These are phyloP conservation scores for Atherinosoma microstoma DNA, from an alignment of 2,797 vertebrate species.

Conservation along the genomic window DNA sequence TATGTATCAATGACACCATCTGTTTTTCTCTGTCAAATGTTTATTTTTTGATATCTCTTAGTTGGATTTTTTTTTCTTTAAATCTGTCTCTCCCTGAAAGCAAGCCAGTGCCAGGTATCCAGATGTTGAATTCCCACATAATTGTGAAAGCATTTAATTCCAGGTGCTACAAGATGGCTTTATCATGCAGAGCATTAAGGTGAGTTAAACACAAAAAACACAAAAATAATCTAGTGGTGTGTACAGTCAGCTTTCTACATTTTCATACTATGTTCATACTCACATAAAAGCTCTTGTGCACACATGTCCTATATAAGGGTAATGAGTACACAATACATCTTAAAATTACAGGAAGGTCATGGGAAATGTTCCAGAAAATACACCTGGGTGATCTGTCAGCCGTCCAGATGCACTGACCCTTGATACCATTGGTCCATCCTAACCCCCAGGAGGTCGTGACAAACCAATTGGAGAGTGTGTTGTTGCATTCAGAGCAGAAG, in stretches of 20 bases:
- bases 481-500: constrained; percentile 30
- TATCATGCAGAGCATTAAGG: not conserved
- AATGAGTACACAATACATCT: not conserved
- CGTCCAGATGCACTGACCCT: constrained; percentile 4
- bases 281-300: constrained; percentile 5
- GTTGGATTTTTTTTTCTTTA: constrained; percentile 35
- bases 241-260: not conserved
- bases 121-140: constrained; percentile 68
- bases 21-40: constrained; percentile 44
- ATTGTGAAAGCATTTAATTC: constrained; percentile 60
- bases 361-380: constrained; percentile 68
- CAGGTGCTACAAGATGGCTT: constrained; percentile 30
- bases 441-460: not conserved
- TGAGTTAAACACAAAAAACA: not conserved
- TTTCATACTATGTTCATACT: not conserved
- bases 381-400: constrained; percentile 62
- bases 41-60: constrained; percentile 49
- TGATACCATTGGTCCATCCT: constrained; percentile 51
- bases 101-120: constrained; percentile 44
- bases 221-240: not conserved
- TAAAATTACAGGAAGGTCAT: constrained; percentile 46
- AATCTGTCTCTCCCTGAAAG: constrained; percentile 42
- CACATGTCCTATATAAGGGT: not conserved
- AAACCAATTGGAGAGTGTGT: constrained; percentile 60
- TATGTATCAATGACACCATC: constrained; percentile 58